phyloP scores from a whole-genome alignment of 1,140 invertebrate species.

The Formica selysi region DNA sequence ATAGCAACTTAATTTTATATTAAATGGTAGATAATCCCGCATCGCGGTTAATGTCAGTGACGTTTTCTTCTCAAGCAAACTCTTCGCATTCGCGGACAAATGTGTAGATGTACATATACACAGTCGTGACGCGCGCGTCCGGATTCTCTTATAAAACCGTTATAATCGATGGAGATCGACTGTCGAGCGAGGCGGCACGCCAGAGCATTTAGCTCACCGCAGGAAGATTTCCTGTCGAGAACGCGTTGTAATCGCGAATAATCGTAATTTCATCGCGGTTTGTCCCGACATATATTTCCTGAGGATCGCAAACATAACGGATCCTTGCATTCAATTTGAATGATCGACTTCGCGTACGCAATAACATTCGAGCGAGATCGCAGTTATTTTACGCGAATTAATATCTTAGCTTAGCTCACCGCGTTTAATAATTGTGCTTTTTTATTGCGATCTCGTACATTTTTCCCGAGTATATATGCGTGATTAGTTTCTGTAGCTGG shows the following conservation, averaged over 20 bases:
- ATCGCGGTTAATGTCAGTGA: background rate
- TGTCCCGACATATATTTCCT: conserved; percentile 33
- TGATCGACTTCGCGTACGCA: conserved; percentile 18
- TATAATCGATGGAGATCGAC: conserved; percentile 36
- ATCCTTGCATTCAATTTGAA: background rate
- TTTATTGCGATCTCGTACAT: background rate
- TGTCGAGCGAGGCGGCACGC: background rate
- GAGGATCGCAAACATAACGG: conserved; percentile 29
- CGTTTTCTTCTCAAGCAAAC: background rate
- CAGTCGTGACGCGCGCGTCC: conserved; percentile 33
- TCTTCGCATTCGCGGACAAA: background rate
- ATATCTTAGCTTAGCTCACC: background rate
- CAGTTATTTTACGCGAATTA: conserved; percentile 17
- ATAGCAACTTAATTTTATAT: conserved; percentile 8
- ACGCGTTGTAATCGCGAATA: conserved; percentile 10
- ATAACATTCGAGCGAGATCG: background rate
- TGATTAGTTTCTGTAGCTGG: background rate
- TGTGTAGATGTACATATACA: background rate
- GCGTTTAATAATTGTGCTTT: conserved; percentile 20
- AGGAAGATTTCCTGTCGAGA: conserved; percentile 8
- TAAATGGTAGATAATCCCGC: background rate
- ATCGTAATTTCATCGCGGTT: conserved; percentile 43
- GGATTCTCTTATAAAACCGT: conserved; percentile 60
- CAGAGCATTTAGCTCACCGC: conserved; percentile 34
- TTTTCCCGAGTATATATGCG: background rate